Evolutionary conservation across 2,888 invertebrate species (phyloP), one percentile per base, ranked within the genome.

Genomic region (Seira ritae): DNA sequence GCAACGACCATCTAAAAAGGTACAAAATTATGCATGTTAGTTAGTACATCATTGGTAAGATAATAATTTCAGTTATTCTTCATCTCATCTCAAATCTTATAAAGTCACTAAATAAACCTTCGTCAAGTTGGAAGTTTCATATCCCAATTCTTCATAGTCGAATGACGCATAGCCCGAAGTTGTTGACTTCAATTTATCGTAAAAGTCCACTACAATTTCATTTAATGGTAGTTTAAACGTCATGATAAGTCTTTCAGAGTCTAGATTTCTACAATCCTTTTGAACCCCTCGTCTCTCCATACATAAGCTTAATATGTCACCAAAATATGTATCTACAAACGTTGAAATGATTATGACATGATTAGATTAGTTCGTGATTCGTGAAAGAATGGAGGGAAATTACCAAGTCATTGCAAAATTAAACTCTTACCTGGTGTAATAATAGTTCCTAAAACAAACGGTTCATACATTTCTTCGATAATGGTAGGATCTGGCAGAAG

Each of bases 161-260:
- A 98, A 98, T 90, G 96, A 96, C 0, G 98, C 99, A 92, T 97
- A 99, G 37, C 99, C 99, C 0, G 98, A 98, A 1, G 96, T 95
- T 19, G 96, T 89, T 15, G 96, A 95, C 91, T 99, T 99, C 1
- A 98, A 92, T 1, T 93, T 93, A 90, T 99, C 98, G 90, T 98
- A 98, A 91, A 99, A 99, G 91, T 99, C 98, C 8, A 98, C 91
- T 15, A 99, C 95, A 24, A 99, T 95, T 92, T 99, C 99, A 89
- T 95, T 96, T 4, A 99, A 92, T 0, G 99, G 99, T 72, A 99
- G 91, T 50, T 94, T 91, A 90, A 95, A 97, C 89, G 95, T 95
- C 90, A 98, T 90, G 92, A 98, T 93, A 0, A 97, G 92, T 90
- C 97, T 93, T 42, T 93, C 93, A 85, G 96, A 94, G 90, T 98